Conservation (phyloP, 1,140 invertebrate genomes). For the Drosophila ironensis region DNA sequence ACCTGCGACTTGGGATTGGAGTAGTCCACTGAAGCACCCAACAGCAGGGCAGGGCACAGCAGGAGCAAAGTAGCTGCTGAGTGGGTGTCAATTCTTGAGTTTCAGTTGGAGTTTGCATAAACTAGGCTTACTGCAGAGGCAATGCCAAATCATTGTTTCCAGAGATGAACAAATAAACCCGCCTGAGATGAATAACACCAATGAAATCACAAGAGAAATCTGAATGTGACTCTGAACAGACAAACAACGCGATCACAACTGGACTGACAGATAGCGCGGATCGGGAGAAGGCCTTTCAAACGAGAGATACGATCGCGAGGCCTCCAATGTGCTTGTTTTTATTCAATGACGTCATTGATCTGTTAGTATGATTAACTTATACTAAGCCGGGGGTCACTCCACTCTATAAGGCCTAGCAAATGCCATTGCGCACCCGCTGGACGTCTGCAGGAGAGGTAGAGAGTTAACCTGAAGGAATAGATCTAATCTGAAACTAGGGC, state of each 20-base stretch:
- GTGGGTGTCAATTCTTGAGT: not conserved
- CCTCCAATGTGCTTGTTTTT: conserved; percentile 1
- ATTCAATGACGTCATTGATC: conserved; percentile 11
- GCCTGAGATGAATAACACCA: not conserved
- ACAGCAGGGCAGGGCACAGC: not conserved
- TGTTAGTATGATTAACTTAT: not conserved
- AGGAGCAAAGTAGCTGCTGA: conserved; percentile 28
- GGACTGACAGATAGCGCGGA: conserved; percentile 11
- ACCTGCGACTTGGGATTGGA: conserved; percentile 69
- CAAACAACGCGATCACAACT: conserved; percentile 32
- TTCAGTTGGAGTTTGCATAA: not conserved
- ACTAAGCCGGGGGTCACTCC: not conserved
- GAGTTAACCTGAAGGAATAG: not conserved
- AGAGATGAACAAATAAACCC: not conserved
- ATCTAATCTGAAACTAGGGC: too few species aligned
- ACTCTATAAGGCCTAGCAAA: not conserved
- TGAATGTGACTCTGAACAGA: conserved; percentile 3
- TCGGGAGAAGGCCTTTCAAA: conserved; percentile 18
- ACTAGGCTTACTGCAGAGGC: conserved; percentile 6
- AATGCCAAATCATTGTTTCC: not conserved
- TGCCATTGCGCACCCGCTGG: not conserved
- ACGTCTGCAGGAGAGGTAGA: not conserved
- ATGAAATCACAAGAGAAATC: not conserved
- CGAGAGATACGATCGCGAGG: not conserved
- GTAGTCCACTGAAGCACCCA: conserved; percentile 29